Conservation (phyloP, 2,888 invertebrate species). For the Hanleya hanleyi region DNA sequence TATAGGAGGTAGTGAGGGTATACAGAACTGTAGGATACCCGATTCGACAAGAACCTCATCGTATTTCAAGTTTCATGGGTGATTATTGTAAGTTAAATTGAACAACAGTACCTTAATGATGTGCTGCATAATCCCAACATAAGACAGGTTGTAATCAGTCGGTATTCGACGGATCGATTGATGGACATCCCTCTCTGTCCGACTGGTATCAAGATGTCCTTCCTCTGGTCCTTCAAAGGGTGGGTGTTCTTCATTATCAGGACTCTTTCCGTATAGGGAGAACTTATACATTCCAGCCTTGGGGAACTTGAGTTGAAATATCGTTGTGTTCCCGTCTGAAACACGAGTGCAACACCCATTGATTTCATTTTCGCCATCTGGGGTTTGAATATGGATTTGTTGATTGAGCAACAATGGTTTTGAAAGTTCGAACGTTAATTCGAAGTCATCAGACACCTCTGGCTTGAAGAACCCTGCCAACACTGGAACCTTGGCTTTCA, state of each 20-base stretch:
- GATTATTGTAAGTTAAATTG: too few species aligned
- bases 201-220: too few species aligned
- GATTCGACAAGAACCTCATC: too few species aligned
- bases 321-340: neutral
- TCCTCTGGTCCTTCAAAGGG: too few species aligned
- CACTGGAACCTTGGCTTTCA: neutral
- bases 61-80: too few species aligned
- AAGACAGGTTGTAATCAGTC: too few species aligned
- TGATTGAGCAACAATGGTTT: neutral
- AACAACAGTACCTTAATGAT: too few species aligned
- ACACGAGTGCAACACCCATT: neutral
- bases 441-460: neutral
- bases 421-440: neutral
- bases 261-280: neutral
- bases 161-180: too few species aligned
- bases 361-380: neutral
- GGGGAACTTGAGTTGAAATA: neutral
- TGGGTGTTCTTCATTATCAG: conserved; percentile 9
- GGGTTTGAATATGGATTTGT: neutral
- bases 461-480: neutral
- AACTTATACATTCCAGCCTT: neutral
- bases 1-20: too few species aligned
- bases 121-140: too few species aligned
- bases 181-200: too few species aligned
- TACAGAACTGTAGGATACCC: too few species aligned